These are phyloP conservation scores for Sebastes oblongus DNA, from an alignment of 2,797 vertebrate genomes.

Conservation along the genomic window DNA sequence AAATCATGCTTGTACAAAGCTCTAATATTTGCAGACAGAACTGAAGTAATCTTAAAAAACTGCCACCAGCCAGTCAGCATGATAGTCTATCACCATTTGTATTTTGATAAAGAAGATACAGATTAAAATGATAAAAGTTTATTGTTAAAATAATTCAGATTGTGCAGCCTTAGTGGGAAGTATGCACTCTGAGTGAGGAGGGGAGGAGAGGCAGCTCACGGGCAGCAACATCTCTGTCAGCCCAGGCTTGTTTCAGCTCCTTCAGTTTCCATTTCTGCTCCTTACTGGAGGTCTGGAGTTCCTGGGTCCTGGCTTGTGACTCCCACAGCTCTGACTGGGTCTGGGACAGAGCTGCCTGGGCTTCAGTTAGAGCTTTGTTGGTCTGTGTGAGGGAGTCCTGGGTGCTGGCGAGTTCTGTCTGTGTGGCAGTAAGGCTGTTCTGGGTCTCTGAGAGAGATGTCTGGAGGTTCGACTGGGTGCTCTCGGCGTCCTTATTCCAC, in stretches of 20 bases:
- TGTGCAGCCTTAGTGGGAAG: not conserved
- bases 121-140: not conserved
- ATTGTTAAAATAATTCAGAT: not conserved
- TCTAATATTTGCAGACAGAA: not conserved
- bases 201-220: constrained; percentile 75
- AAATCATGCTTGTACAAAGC: not conserved
- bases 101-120: not conserved
- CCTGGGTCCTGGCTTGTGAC: constrained; percentile 70
- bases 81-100: not conserved
- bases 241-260: constrained; percentile 79
- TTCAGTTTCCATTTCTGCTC: constrained; percentile 79
- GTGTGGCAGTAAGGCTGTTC: constrained; percentile 48
- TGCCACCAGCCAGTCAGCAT: not conserved
- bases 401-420: constrained; percentile 71
- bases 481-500: constrained; percentile 76
- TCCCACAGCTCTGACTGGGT: constrained; percentile 70
- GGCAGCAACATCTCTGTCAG: constrained; percentile 81
- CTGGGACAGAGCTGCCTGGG: constrained; percentile 63
- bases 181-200: not conserved
- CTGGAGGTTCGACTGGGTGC: constrained; percentile 44
- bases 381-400: constrained; percentile 46
- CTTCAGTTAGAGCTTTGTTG: constrained; percentile 68
- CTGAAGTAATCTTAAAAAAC: not conserved
- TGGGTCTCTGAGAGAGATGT: constrained; percentile 72
- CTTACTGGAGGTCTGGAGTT: constrained; percentile 75